Evolutionary conservation across 2,888 invertebrate species (phyloP).

Genomic region (Polia nebulosa): DNA sequence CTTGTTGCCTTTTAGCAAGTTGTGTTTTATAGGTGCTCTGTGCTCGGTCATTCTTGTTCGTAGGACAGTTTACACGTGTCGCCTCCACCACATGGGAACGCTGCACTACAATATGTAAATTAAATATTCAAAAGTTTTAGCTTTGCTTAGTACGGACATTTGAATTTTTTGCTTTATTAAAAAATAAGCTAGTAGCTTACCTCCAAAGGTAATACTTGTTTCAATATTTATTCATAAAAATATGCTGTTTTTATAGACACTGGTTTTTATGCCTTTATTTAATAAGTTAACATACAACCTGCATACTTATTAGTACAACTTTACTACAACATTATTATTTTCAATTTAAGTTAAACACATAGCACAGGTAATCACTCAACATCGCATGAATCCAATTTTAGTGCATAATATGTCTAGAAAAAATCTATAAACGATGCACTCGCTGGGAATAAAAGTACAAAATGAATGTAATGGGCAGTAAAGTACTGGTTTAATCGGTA

Average conservation of each 20-base stretch:
- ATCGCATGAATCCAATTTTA: slow-evolving; percentile 51
- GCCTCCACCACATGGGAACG: slow-evolving; percentile 14
- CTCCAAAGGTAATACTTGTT: neutral
- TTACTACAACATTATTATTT: slow-evolving; percentile 38
- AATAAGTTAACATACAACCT: slow-evolving; percentile 13
- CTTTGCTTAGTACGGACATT: slow-evolving; percentile 1
- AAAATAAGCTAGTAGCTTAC: slow-evolving; percentile 1
- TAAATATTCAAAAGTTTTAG: slow-evolving; percentile 42
- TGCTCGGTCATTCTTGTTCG: slow-evolving; percentile 40
- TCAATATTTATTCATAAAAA: slow-evolving; percentile 16
- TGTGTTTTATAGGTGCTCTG: slow-evolving; percentile 46
- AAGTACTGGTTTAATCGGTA: slow-evolving; percentile 74
- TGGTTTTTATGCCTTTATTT: slow-evolving; percentile 3
- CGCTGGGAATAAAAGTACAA: slow-evolving; percentile 63
- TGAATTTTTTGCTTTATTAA: slow-evolving; percentile 21
- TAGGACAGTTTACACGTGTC: slow-evolving; percentile 50
- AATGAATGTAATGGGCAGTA: slow-evolving; percentile 73
- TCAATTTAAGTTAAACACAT: slow-evolving; percentile 40
- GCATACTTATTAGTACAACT: slow-evolving; percentile 10
- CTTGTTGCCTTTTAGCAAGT: slow-evolving; percentile 48
- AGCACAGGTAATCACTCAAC: slow-evolving; percentile 43
- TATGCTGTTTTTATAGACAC: neutral
- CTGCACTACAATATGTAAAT: slow-evolving; percentile 39
- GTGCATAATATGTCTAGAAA: slow-evolving; percentile 51
- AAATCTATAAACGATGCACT: slow-evolving; percentile 52